phyloP scores from a whole-genome alignment of 2,888 invertebrate species.

The Ephialtes manifestator region DNA sequence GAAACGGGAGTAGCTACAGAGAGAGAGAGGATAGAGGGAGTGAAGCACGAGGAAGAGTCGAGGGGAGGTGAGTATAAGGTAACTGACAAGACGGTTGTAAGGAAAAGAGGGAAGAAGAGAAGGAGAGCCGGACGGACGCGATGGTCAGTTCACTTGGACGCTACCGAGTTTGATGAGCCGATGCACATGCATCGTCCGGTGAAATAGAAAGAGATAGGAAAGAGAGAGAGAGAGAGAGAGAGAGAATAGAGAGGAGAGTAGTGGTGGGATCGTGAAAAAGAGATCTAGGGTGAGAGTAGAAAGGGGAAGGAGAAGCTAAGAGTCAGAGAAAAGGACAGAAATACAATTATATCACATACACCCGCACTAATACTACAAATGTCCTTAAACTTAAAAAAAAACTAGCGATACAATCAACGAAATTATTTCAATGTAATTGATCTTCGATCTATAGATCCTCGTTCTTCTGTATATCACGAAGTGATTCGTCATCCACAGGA shows the following conservation, averaged over 20 bases:
- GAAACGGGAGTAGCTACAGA: slow-evolving; percentile 45
- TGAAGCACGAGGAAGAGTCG: slow-evolving; percentile 18
- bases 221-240: slow-evolving; percentile 48
- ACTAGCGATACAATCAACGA: not conserved
- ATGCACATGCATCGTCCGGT: slow-evolving; percentile 28
- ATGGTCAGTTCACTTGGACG: slow-evolving; percentile 26
- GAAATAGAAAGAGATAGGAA: slow-evolving; percentile 34
- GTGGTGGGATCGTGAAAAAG: slow-evolving; percentile 62
- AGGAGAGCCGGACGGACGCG: slow-evolving; percentile 52
- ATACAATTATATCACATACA: not conserved
- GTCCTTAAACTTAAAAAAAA: not conserved
- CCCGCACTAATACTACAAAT: not conserved
- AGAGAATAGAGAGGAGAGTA: slow-evolving; percentile 42
- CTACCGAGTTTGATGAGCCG: slow-evolving; percentile 36
- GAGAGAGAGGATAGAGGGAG: slow-evolving; percentile 12
- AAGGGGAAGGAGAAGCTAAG: slow-evolving; percentile 38
- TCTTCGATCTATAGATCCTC: not conserved
- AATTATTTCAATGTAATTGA: not conserved
- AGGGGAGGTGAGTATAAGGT: slow-evolving; percentile 8
- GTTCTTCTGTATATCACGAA: not conserved
- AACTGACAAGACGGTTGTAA: not conserved
- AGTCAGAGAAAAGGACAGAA: slow-evolving; percentile 13
- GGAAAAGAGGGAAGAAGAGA: slow-evolving; percentile 19
- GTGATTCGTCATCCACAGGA: not conserved
- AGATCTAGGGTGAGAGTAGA: slow-evolving; percentile 60